Conservation (phyloP, 2,797 vertebrate genomes). For the Eospalax fontanierii region DNA sequence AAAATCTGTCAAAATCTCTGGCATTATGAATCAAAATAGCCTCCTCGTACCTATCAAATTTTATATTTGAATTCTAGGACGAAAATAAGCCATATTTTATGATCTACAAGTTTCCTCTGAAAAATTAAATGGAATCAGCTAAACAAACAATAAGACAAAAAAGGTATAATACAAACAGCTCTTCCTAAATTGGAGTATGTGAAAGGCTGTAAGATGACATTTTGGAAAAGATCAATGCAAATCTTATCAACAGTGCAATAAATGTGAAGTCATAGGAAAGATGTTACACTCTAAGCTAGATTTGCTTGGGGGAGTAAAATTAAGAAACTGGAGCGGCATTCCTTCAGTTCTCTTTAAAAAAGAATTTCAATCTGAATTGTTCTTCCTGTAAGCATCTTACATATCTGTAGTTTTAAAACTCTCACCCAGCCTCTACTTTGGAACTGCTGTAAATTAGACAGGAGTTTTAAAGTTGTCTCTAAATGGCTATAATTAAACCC, state of each 20-base stretch:
- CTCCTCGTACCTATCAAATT: not conserved
- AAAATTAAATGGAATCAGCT: not conserved
- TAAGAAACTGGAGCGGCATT: slow-evolving; percentile 68
- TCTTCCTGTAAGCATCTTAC: slow-evolving; percentile 78
- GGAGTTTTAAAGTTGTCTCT: slow-evolving; percentile 89
- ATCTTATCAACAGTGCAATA: not conserved
- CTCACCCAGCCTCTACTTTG: slow-evolving; percentile 83
- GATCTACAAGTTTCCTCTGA: slow-evolving; percentile 1
- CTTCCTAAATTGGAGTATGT: not conserved
- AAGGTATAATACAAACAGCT: not conserved
- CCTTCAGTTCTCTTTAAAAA: slow-evolving; percentile 86
- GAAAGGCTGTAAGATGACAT: not conserved
- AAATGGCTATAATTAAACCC: slow-evolving; percentile 90
- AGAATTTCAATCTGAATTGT: slow-evolving; percentile 81
- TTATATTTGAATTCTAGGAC: not conserved
- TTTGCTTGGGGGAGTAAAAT: slow-evolving; percentile 42
- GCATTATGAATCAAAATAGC: not conserved
- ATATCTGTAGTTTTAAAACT: slow-evolving; percentile 85
- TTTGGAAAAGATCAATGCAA: slow-evolving; percentile 42
- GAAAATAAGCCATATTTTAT: slow-evolving; percentile 7
- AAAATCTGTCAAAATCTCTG: not conserved
- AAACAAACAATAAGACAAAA: not conserved
- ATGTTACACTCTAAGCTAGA: not conserved
- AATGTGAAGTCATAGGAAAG: not conserved
- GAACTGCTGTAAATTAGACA: slow-evolving; percentile 89